Percentiles rank a stretch among this genome's conserved stretches.
phyloP scores from a whole-genome alignment of 2,797 vertebrate species.

The Pteropus rufus region DNA sequence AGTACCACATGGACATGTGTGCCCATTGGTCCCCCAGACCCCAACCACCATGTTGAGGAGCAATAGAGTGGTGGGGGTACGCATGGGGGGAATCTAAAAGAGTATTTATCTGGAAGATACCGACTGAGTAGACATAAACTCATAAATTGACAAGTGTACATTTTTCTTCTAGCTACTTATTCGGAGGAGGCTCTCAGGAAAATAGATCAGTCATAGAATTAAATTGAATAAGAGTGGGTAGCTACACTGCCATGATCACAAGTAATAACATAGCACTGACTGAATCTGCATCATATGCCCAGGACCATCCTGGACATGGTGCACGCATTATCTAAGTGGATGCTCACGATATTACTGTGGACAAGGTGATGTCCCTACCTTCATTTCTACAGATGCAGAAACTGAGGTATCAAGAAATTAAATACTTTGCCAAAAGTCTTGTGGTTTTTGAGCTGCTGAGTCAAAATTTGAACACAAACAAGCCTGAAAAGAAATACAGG shows the following conservation, averaged over 20 bases:
- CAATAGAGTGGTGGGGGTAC: accelerated
- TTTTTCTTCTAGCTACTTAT: neutral
- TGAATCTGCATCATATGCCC: neutral
- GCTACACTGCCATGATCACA: neutral
- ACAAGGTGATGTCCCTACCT: neutral
- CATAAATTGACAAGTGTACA: neutral
- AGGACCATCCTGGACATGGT: no score
- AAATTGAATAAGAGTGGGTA: neutral
- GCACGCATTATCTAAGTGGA: neutral
- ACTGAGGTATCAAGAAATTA: neutral
- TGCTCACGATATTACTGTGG: neutral
- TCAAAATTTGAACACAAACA: neutral
- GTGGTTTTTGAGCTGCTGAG: neutral
- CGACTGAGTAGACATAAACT: neutral
- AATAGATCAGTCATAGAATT: neutral
- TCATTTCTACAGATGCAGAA: neutral
- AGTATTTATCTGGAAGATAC: neutral
- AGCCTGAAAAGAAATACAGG: neutral
- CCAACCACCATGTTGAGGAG: no score
- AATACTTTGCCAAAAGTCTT: neutral
- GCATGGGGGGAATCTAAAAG: neutral
- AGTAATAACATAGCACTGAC: no score
- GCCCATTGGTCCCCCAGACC: accelerated
- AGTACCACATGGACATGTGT: accelerated
- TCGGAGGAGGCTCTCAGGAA: neutral